A percentile compares a stretch with the other conserved stretches of the same genome.
Evolutionary conservation across 2,797 vertebrate genomes (phyloP).

Genomic region (Parauchenoglanis ngamensis): DNA sequence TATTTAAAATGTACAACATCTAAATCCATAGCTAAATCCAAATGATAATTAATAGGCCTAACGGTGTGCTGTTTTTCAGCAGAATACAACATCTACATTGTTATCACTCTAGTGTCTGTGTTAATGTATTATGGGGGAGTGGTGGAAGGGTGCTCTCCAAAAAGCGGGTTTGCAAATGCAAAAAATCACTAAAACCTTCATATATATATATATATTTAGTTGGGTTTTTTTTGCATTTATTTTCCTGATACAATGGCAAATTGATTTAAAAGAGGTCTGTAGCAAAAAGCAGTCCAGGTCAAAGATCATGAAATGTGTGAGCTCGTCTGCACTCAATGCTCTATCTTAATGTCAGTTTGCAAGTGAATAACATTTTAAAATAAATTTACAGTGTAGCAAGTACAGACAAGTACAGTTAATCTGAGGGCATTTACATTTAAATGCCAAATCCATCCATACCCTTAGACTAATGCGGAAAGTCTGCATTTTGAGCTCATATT

Average conservation of each 20-base stretch:
- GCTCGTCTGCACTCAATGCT: background rate
- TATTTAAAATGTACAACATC: background rate
- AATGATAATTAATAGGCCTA: background rate
- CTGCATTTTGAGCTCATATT: background rate
- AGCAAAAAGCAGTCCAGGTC: background rate
- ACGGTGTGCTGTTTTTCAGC: slow-evolving; percentile 1
- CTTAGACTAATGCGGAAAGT: background rate
- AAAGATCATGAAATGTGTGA: background rate
- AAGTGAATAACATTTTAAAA: background rate
- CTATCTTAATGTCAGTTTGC: background rate
- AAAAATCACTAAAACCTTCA: no score
- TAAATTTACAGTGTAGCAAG: background rate
- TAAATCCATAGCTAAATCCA: background rate
- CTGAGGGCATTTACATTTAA: background rate
- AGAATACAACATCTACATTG: background rate
- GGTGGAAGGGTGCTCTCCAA: background rate
- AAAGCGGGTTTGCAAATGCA: background rate
- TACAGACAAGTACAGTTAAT: no score
- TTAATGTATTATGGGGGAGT: background rate
- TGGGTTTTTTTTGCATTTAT: background rate
- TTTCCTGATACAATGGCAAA: background rate
- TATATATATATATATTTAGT: background rate
- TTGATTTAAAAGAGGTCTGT: background rate
- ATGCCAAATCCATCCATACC: background rate
- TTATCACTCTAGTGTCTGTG: background rate